Conservation (phyloP, 2,797 vertebrate species). For the Podargus strigoides region DNA sequence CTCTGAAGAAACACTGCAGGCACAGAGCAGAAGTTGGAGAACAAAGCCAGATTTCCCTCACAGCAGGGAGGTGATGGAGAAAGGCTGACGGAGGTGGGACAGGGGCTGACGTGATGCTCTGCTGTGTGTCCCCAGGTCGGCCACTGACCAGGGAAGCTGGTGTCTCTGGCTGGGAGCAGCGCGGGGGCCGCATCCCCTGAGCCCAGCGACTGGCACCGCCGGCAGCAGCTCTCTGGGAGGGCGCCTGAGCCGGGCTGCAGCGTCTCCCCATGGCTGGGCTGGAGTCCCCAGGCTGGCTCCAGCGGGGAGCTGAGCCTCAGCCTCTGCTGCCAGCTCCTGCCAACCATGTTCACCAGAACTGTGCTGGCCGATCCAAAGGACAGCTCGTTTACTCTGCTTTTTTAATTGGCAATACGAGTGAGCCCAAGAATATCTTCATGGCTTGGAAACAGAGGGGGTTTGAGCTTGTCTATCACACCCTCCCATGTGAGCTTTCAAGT, state of each 20-base stretch:
- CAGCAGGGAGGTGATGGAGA: too few species aligned
- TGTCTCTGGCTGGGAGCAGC: too few species aligned
- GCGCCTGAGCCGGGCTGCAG: too few species aligned
- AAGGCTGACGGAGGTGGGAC: too few species aligned
- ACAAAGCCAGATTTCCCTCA: too few species aligned
- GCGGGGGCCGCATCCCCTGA: neutral
- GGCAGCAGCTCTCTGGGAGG: too few species aligned
- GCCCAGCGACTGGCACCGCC: too few species aligned
- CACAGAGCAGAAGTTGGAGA: neutral
- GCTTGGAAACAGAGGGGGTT: neutral
- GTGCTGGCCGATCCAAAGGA: neutral
- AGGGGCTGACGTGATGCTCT: too few species aligned
- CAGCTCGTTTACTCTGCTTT: neutral
- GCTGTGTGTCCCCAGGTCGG: too few species aligned
- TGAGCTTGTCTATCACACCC: neutral
- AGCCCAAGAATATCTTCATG: neutral
- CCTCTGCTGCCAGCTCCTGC: neutral
- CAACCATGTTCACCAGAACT: neutral
- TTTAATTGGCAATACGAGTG: neutral
- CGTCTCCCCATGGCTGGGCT: too few species aligned
- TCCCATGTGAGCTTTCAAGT: neutral
- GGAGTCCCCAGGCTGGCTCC: too few species aligned
- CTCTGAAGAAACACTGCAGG: neutral
- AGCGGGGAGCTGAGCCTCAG: neutral
- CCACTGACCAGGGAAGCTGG: too few species aligned